Evolutionary conservation across 2,797 vertebrate genomes (phyloP), one percentile per base, ranked within the genome.

Genomic region (Linurgus olivaceus): DNA sequence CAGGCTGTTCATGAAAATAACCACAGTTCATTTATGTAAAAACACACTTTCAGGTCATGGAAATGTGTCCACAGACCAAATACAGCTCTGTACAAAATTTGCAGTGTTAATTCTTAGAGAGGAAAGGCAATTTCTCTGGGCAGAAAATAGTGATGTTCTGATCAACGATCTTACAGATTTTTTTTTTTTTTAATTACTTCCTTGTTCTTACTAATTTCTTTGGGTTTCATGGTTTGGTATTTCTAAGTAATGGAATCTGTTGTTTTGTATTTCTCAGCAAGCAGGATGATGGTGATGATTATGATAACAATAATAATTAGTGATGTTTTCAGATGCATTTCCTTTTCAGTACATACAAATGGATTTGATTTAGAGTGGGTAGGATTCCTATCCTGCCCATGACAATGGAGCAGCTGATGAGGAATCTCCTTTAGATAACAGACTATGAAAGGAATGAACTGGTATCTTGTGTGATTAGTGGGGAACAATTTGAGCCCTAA

Each of bases 311-410:
- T 44, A 63, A 47, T 51, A 72, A 44, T 24, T 15, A 52, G 7
- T 24, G 25, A 82, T 83, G 45, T 72, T 90, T 78, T 95, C 73
- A 96, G 44, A 37, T 58, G 38, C 70, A 93, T 74, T 93, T 96
- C 71, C 78, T 85, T 52, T 93, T 88, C 96, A 80, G 61, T 94
- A 85, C 51, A 20, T 81, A 65, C 45, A 86, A 96, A 96, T 93
- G 31, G 90, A 76, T 19, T 71, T 67, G 17, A 35, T 87, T 85
- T 76, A 89, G 67, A 93, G 70, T 42, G 78, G 88, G 37, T 40
- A 50, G 86, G 72, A 81, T 82, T 97, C 86, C 42, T 14, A n/a
- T 45, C 26, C 75, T 77, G 25, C 11, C 29, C 31, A 21, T 44
- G 15, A 35, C 7, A 67, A 48, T 10, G 4, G 19, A 59, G 1